Base-by-base conservation (phyloP, 2,888 invertebrate genomes). In the Caenorhabditis drosophilae region DNA sequence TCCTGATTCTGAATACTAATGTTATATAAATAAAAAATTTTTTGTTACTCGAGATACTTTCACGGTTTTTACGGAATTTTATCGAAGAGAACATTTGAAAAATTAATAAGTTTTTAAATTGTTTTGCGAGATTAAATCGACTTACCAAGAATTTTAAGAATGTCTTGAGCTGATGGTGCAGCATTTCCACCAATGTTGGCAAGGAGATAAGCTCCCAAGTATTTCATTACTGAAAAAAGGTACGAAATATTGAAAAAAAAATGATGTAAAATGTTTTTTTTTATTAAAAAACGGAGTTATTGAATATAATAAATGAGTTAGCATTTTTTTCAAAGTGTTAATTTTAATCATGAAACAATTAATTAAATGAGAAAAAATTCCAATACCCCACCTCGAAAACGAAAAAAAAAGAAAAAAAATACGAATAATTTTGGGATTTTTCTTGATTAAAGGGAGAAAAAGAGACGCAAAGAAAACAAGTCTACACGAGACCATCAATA, bases 161-260 rank as follows among this genome's bases (percentile, higher is more conserved):
- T 60, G 59, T 82, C 81, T 61, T 75, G 66, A 34, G 72, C 70
- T 16, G 78, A 71, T 35, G 79, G 79, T 78, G 89, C 86, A 27
- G 69, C 88, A 86, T 92, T 93, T 83, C 95, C 95, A 66, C 94
- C 94, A 83, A 96, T 88, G 85, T 90, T 90, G 86, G 94, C 93
- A 85, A 96, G 89, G 84, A 95, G 88, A 87, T 96, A 97, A 88
- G 96, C 96, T 89, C 95, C 94, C 89, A 97, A 93, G 94, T 96
- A 96, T 92, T 96, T 94, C 96, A 96, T 96, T 27, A 42, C 69
- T 70, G 61, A 50, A 70, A 70, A 42, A 35, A 36, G 2, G 3
- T 9, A n/a, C n/a, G n/a, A n/a, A n/a, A n/a, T n/a, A n/a, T n/a
- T n/a, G n/a, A n/a, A n/a, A n/a, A n/a, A n/a, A n/a, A n/a, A n/a